Evolutionary conservation across 1,140 invertebrate genomes (phyloP).

Genomic region (Bombus turneri): DNA sequence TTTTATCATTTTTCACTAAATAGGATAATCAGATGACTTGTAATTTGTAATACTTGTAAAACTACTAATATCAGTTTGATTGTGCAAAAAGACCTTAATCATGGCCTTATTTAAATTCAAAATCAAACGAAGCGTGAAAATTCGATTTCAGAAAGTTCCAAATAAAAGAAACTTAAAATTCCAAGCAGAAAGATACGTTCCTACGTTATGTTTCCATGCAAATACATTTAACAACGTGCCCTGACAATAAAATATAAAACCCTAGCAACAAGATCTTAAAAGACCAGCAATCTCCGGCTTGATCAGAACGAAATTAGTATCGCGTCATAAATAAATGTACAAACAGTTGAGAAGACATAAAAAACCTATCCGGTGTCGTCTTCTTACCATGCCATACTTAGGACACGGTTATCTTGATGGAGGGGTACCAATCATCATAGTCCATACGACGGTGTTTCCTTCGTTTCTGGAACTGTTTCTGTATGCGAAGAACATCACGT

Average conservation of each 20-base stretch:
- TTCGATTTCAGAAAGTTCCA: no score
- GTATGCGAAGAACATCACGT: slow-evolving; percentile 73
- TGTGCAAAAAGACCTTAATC: no score
- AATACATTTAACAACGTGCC: background rate
- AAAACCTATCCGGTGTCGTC: slow-evolving; percentile 30
- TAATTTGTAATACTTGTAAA: no score
- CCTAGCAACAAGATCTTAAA: background rate
- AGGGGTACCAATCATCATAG: slow-evolving; percentile 35
- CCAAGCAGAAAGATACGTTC: no score
- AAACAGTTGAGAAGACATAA: background rate
- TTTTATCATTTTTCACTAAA: no score
- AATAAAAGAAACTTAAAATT: background rate
- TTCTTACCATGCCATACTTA: slow-evolving; percentile 40
- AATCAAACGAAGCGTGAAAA: no score
- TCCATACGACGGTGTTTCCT: slow-evolving; percentile 71
- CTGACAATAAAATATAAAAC: background rate
- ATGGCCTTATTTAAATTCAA: no score
- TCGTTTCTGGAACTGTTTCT: slow-evolving; percentile 78
- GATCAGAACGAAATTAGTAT: slow-evolving; percentile 2
- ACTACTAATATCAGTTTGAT: no score
- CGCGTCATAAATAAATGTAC: slow-evolving; percentile 8
- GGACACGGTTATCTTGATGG: slow-evolving; percentile 52
- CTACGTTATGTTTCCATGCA: no score
- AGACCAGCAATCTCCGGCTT: background rate
- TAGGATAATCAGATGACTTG: no score